A percentile compares a stretch with the other conserved stretches of the same genome.
Conservation (phyloP, 2,888 invertebrate genomes). For the Andrena hattorfiana region DNA sequence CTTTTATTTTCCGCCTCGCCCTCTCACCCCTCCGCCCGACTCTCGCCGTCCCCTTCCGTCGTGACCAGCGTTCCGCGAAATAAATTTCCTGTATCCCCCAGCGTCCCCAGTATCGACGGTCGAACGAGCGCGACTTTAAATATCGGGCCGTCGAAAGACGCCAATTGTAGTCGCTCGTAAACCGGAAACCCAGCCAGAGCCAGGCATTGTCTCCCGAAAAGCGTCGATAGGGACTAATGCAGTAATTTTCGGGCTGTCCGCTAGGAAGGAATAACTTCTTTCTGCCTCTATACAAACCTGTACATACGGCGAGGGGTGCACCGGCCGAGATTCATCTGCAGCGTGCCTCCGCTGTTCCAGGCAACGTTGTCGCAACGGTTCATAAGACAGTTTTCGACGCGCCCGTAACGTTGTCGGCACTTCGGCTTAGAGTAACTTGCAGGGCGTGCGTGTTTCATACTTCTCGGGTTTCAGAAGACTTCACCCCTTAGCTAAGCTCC, state of each 20-base stretch:
- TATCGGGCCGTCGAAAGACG: conserved; percentile 39
- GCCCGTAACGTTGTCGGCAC: background rate
- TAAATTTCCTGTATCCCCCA: conserved; percentile 50
- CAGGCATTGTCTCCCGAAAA: conserved; percentile 17
- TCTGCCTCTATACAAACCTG: background rate
- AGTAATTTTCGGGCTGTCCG: conserved; percentile 14
- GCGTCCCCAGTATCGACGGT: conserved; percentile 43
- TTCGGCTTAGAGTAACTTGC: background rate
- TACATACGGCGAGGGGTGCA: too few species aligned
- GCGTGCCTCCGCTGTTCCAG: too few species aligned
- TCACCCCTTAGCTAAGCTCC: background rate
- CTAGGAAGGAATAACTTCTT: background rate
- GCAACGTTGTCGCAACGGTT: background rate
- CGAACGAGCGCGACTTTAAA: conserved; percentile 50
- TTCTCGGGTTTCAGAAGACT: background rate
- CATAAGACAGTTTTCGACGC: background rate
- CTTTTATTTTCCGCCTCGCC: conserved; percentile 9
- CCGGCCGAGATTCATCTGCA: too few species aligned
- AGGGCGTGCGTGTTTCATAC: background rate
- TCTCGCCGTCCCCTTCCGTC: background rate
- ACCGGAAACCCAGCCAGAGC: background rate
- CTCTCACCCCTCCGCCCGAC: too few species aligned
- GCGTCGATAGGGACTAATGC: conserved; percentile 11
- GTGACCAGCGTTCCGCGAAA: conserved; percentile 29
- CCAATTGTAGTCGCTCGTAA: background rate